Percentiles rank a stretch among this genome's conserved stretches.
Conservation (phyloP, 2,797 vertebrate species). For the Smutsia gigantea region DNA sequence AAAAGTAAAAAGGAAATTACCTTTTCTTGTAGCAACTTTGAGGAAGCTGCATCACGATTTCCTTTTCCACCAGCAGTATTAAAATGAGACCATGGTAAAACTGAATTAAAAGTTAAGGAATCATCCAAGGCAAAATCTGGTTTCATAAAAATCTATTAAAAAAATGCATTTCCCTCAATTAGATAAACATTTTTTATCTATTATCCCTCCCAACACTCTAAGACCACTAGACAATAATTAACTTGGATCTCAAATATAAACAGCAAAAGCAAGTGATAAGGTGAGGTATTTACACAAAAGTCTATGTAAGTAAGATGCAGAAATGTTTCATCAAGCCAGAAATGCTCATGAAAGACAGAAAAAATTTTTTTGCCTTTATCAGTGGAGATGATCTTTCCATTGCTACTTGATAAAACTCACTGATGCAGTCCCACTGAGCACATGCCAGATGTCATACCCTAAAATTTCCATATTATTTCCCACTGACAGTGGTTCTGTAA, state of each 20-base stretch:
- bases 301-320: not conserved
- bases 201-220: conserved; percentile 55
- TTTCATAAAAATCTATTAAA: conserved; percentile 96
- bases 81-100: conserved; percentile 99
- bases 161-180: conserved; percentile 75
- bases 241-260: conserved; percentile 39
- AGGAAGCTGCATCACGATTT: conserved; percentile 94
- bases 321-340: conserved; percentile 34
- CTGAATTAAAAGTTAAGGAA: conserved; percentile 94
- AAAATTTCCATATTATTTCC: conserved; percentile 40
- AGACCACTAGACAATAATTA: conserved; percentile 55
- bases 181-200: conserved; percentile 63
- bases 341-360: conserved; percentile 29
- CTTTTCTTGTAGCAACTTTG: conserved; percentile 98
- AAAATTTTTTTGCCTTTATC: not conserved
- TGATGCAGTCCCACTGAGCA: not conserved
- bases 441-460: not conserved
- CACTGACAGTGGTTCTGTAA: not conserved
- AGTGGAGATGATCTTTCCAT: conserved; percentile 12
- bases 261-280: conserved; percentile 41
- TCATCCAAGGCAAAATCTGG: conserved; percentile 99
- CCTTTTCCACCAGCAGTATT: conserved; percentile 93
- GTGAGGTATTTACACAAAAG: conserved; percentile 9
- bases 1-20: conserved; percentile 83
- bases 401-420: not conserved